Conservation (phyloP, 2,888 invertebrate genomes). For the Tinea pellionella region DNA sequence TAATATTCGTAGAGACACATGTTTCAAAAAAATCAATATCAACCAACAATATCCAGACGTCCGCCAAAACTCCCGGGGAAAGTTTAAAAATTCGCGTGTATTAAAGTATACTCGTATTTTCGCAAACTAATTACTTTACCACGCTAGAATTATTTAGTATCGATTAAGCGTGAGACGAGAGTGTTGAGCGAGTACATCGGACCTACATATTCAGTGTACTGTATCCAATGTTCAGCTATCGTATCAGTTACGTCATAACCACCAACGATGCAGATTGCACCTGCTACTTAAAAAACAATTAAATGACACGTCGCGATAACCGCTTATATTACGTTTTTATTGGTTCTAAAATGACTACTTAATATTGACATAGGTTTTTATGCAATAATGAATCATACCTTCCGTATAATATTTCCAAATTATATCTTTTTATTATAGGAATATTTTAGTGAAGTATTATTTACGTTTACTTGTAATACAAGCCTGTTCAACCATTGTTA, state of each 20-base stretch:
- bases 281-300: conserved; percentile 7
- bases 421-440: no score
- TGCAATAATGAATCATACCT: no score
- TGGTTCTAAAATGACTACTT: neutral
- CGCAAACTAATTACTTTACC: conserved; percentile 1
- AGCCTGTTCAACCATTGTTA: conserved; percentile 26
- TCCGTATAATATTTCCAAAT: no score
- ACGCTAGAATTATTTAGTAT: conserved; percentile 18
- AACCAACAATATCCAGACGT: no score
- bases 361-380: no score
- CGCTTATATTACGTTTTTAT: neutral
- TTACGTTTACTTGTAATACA: neutral
- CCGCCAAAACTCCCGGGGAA: no score
- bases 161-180: conserved; percentile 28
- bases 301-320: neutral
- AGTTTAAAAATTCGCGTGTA: neutral
- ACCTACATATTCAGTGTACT: conserved; percentile 54
- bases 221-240: conserved; percentile 35
- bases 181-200: conserved; percentile 25
- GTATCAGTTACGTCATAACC: conserved; percentile 22
- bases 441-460: no score
- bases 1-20: no score
- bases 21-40: no score
- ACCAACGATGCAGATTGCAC: neutral
- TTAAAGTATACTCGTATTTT: neutral